These are phyloP conservation scores for Penaeus indicus DNA, from an alignment of 1,140 invertebrate species.

Conservation along the genomic window DNA sequence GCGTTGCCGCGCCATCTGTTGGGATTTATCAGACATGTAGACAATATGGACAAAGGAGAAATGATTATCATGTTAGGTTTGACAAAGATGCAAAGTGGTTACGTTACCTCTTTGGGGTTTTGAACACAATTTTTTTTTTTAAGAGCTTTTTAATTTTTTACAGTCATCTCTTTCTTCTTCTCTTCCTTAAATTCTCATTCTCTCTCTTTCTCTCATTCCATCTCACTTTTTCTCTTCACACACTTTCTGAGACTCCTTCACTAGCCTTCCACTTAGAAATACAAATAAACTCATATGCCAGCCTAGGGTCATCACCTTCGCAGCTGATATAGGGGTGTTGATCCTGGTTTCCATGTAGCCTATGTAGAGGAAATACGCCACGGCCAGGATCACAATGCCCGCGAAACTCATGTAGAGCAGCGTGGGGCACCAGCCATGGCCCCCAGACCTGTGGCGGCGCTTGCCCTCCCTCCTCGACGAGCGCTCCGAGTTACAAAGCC, in stretches of 20 bases:
- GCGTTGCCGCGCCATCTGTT: slow-evolving; percentile 45
- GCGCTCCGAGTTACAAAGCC: background rate
- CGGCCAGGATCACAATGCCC: slow-evolving; percentile 71
- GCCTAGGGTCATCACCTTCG: slow-evolving; percentile 75
- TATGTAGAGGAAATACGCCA: slow-evolving; percentile 81
- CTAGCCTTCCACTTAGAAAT: background rate
- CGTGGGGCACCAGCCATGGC: slow-evolving; percentile 36
- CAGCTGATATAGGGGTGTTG: slow-evolving; percentile 84
- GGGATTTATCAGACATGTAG: background rate
- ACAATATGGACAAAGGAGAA: background rate
- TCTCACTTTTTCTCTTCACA: too few relatives aligned
- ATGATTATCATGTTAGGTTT: background rate
- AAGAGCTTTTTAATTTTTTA: too few relatives aligned
- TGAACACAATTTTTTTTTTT: too few relatives aligned
- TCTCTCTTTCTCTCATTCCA: too few relatives aligned
- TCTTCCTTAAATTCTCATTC: too few relatives aligned
- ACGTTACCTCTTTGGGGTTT: background rate
- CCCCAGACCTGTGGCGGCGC: background rate
- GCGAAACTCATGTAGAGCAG: slow-evolving; percentile 47
- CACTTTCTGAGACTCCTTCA: too few relatives aligned
- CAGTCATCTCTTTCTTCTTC: too few relatives aligned
- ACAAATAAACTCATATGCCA: background rate
- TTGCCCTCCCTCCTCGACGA: background rate
- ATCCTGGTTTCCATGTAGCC: slow-evolving; percentile 89
- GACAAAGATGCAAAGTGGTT: background rate